A percentile compares a stretch with the other conserved stretches of the same genome.
phyloP scores from a whole-genome alignment of 2,888 invertebrate species.

The Meiosimyza platycephala region DNA sequence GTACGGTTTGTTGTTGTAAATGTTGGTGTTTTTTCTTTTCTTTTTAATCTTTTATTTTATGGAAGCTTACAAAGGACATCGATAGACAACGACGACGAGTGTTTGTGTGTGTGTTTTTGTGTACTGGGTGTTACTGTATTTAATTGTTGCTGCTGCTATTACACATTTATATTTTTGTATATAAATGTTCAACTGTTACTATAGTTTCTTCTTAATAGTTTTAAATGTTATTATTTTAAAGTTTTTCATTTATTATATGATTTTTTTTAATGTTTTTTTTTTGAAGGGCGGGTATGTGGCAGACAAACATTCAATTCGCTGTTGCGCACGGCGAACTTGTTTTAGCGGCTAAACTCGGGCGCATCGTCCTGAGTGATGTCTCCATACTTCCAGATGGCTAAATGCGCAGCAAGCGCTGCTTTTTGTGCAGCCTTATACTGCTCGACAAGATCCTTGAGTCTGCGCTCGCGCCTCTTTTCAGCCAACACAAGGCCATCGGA shows the following conservation, averaged over 20 bases:
- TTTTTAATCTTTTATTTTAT: conserved; percentile 34
- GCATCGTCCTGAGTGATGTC: conserved; percentile 77
- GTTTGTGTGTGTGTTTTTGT: conserved; percentile 31
- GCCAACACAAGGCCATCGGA: conserved; percentile 87
- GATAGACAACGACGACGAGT: conserved; percentile 36
- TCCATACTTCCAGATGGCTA: conserved; percentile 98
- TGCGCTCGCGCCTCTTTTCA: conserved; percentile 83
- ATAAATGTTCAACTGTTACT: conserved; percentile 35
- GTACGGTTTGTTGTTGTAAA: not conserved
- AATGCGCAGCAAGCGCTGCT: conserved; percentile 85
- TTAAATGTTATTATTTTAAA: conserved; percentile 35
- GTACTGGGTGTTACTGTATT: conserved; percentile 34
- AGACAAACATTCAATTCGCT: conserved; percentile 63
- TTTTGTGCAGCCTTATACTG: conserved; percentile 90
- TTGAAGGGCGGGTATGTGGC: conserved; percentile 68
- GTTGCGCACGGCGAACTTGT: conserved; percentile 49
- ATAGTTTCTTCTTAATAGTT: conserved; percentile 27
- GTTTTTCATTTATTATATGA: conserved; percentile 35
- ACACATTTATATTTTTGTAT: conserved; percentile 22
- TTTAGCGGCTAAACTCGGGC: conserved; percentile 66
- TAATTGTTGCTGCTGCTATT: conserved; percentile 35
- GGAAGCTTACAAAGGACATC: conserved; percentile 36
- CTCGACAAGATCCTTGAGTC: conserved; percentile 80
- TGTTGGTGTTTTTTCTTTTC: conserved; percentile 27
- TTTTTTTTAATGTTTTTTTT: conserved; percentile 50